These are phyloP conservation scores for Neotoma lepida DNA, from an alignment of 2,113 vertebrate genomes.

Conservation along the genomic window DNA sequence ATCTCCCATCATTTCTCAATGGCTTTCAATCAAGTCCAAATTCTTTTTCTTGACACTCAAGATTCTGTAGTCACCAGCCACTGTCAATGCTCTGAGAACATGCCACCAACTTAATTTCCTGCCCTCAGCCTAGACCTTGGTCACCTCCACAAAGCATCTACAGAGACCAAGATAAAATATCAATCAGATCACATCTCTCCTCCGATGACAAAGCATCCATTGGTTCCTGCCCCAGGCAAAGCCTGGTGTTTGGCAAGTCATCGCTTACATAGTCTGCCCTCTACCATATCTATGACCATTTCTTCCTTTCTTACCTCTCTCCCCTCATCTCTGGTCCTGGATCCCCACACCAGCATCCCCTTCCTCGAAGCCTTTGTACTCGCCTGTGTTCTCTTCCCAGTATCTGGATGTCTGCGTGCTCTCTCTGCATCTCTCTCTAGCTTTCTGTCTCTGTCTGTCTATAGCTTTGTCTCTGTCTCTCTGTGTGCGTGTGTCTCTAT, in stretches of 20 bases:
- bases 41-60: neutral
- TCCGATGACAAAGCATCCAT: neutral
- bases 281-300: neutral
- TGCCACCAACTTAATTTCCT: neutral
- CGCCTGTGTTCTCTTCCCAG: fast-evolving
- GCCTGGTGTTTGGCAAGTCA: neutral
- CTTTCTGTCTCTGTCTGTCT: neutral
- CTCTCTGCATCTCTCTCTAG: neutral
- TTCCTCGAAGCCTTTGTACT: neutral
- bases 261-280: no score
- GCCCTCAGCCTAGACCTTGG: neutral
- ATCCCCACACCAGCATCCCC: neutral
- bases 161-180: neutral
- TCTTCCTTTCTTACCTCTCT: neutral
- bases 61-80: neutral
- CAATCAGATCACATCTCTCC: neutral
- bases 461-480: neutral
- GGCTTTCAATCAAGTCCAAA: neutral
- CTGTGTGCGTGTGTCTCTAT: neutral
- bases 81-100: neutral
- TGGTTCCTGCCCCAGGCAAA: neutral
- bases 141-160: neutral
- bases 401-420: neutral
- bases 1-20: neutral
- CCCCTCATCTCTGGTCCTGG: fast-evolving